Evolutionary conservation across 2,113 vertebrate genomes (phyloP).

Genomic region (Oplegnathus fasciatus): DNA sequence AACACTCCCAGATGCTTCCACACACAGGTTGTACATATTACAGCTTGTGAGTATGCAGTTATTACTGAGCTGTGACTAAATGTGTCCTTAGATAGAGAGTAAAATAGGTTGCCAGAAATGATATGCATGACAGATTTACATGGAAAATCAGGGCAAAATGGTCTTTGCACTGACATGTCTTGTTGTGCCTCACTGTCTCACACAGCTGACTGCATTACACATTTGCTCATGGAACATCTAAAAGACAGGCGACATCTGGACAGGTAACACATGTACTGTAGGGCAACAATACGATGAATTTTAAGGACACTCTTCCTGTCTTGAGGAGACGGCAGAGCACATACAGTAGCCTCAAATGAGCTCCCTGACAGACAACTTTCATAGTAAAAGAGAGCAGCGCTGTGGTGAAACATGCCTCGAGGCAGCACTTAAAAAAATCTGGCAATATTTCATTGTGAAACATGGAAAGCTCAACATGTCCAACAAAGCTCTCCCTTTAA

Average conservation of each 20-base stretch:
- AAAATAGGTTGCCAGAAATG: constrained; percentile 10
- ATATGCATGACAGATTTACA: constrained; percentile 41
- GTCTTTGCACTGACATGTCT: constrained; percentile 22
- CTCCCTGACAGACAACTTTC: constrained; percentile 70
- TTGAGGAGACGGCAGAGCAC: constrained; percentile 55
- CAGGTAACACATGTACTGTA: constrained; percentile 41
- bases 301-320: constrained; percentile 49
- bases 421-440: constrained; percentile 70
- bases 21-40: constrained; percentile 16
- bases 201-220: constrained; percentile 35
- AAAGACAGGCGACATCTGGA: constrained; percentile 45
- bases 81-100: constrained; percentile 12
- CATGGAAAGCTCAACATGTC: constrained; percentile 72
- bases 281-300: constrained; percentile 26
- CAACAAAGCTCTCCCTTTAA: constrained; percentile 75
- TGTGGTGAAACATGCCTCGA: constrained; percentile 65
- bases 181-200: constrained; percentile 25
- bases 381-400: constrained; percentile 62
- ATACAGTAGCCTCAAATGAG: constrained; percentile 67
- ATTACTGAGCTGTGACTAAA: constrained; percentile 57
- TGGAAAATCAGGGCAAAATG: constrained; percentile 14
- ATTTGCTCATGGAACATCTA: constrained; percentile 44
- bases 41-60: constrained; percentile 42
- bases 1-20: constrained; percentile 30
- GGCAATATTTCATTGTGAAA: constrained; percentile 76